Base-by-base conservation (phyloP, 1,140 invertebrate species). In the Cotesia chilonis region DNA sequence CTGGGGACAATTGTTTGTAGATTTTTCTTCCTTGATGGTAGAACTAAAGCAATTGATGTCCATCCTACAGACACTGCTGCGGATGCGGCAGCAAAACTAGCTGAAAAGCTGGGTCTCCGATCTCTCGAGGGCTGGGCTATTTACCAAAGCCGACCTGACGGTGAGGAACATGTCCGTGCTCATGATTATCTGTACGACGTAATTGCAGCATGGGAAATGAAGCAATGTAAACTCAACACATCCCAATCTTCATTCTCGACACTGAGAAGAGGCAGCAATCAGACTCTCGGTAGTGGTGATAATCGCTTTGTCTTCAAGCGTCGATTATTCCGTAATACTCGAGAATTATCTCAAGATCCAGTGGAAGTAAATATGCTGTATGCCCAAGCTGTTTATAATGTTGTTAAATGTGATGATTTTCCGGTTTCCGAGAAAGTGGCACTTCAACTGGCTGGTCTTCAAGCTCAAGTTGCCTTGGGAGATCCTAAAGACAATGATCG, bases 371-470 rank as follows among this genome's bases (percentile, higher is more conserved):
- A 96, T 79, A 90, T 99, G 78, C 87, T 99, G 1, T 99, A 97
- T 88, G 95, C 96, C 52, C 96, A 98, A 87, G 96, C 96, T 76
- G 96, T 98, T 1, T 93, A 97, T 80, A 94, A 93, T 81, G 95
- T 98, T 57, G 96, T 98, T 4, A 96, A 96, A 93, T 92, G 93
- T 86, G 96, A 98, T 87, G 95, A 97, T 81, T 98, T 96, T 83
- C 96, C 95, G 0, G 94, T 98, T 5, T 96, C 94, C 20, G 95
- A 97, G 85, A 96, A 97, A 85, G 95, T 98, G 60, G 96, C 95
- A 2, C 88, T 98, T 1, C 96, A 98, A 84, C 86, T 98, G 75
- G 96, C 96, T 5, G 96, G 96, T 36, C 87, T 98, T 0, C 96
- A 98, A 86, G 95, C 96, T 60, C 96, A 98, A 88, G 96, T 98